Conservation (phyloP, 2,888 invertebrate genomes). For the Scaptodrosophila latifasciaeformis region DNA sequence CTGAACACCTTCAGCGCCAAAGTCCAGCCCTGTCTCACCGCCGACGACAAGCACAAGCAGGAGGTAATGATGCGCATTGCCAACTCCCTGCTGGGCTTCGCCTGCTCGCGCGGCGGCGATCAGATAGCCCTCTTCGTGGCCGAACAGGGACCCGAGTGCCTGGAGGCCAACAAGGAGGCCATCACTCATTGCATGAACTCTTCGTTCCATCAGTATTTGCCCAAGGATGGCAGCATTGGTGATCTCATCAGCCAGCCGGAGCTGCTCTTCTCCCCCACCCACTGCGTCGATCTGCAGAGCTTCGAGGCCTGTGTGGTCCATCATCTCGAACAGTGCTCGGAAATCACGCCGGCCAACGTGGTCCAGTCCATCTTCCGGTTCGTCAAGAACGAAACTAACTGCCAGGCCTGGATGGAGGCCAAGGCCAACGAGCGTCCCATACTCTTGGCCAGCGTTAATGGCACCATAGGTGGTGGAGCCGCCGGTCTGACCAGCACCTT, state of each 20-base stretch:
- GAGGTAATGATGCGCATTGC: slow-evolving; percentile 80
- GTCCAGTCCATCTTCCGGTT: slow-evolving; percentile 85
- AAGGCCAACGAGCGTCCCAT: slow-evolving; percentile 53
- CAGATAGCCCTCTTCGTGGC: slow-evolving; percentile 88
- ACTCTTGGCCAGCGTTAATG: slow-evolving; percentile 38
- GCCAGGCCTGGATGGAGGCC: slow-evolving; percentile 70
- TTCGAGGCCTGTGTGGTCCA: slow-evolving; percentile 71
- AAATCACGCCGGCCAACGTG: slow-evolving; percentile 87
- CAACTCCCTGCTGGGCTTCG: slow-evolving; percentile 81
- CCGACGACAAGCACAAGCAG: slow-evolving; percentile 79
- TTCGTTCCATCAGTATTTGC: slow-evolving; percentile 78
- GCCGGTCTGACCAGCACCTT: slow-evolving; percentile 20
- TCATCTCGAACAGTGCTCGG: slow-evolving; percentile 79
- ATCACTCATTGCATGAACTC: slow-evolving; percentile 80
- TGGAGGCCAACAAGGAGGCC: slow-evolving; percentile 78
- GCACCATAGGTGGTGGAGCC: slow-evolving; percentile 28
- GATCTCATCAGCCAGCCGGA: slow-evolving; percentile 76
- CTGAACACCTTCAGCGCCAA: slow-evolving; percentile 78
- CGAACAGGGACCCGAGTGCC: slow-evolving; percentile 87
- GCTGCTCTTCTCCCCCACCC: slow-evolving; percentile 78
- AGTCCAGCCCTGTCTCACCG: slow-evolving; percentile 80
- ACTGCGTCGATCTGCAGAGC: slow-evolving; percentile 71
- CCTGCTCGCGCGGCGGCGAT: slow-evolving; percentile 87
- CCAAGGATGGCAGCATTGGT: slow-evolving; percentile 71
- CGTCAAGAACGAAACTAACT: slow-evolving; percentile 81